These are phyloP conservation scores for Pachyseris speciosa DNA, from an alignment of 64 coral and sea anemone genomes.

Conservation along the genomic window DNA sequence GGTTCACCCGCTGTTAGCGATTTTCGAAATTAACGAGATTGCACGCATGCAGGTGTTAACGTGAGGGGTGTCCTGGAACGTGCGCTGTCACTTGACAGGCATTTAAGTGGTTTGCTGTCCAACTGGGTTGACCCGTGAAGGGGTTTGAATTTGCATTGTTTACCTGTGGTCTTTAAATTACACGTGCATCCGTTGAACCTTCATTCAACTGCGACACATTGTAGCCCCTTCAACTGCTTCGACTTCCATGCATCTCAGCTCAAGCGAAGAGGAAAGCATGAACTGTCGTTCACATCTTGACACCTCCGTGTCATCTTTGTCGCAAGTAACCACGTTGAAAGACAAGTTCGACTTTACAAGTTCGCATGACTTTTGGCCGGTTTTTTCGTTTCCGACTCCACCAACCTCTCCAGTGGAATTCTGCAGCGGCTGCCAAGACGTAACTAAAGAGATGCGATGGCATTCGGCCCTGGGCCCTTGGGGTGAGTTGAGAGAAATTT, in stretches of 20 bases:
- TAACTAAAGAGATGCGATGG: conserved; percentile 22
- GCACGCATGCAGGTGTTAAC: background rate
- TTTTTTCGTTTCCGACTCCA: conserved; percentile 46
- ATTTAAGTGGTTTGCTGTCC: background rate
- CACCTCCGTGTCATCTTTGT: background rate
- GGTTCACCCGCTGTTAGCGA: background rate
- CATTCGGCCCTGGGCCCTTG: background rate
- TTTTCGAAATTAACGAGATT: too few relatives aligned
- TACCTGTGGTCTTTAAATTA: conserved; percentile 11
- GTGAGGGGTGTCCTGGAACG: background rate
- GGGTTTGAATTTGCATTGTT: conserved; percentile 43
- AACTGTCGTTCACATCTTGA: background rate
- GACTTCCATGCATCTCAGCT: conserved; percentile 17
- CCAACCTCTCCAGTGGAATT: conserved; percentile 60
- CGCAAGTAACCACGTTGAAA: background rate
- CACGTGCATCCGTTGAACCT: conserved; percentile 29
- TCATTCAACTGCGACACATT: conserved; percentile 3
- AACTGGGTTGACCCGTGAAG: background rate
- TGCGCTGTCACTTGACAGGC: background rate
- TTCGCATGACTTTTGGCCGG: conserved; percentile 15
- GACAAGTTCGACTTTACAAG: conserved; percentile 16
- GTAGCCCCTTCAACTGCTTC: background rate
- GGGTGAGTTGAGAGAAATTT: conserved; percentile 12
- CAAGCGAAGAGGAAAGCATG: background rate
- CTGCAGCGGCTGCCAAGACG: conserved; percentile 12